phyloP scores from a whole-genome alignment of 2,888 invertebrate species.

The Deilephila elpenor region DNA sequence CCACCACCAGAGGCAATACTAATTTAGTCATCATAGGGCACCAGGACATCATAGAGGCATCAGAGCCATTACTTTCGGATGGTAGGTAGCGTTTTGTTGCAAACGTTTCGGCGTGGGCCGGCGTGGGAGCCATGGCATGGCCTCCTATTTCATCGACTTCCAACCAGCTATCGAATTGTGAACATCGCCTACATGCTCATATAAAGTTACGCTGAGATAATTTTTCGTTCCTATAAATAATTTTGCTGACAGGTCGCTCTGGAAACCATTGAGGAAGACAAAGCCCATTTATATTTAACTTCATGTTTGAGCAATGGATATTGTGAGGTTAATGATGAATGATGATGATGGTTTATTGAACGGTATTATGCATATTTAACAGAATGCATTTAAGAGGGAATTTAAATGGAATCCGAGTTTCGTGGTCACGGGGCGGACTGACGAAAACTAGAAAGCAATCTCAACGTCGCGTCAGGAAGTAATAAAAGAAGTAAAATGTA shows the following conservation, averaged over 20 bases:
- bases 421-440: too few relatives aligned
- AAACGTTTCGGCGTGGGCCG: conserved; percentile 63
- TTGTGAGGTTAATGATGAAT: too few relatives aligned
- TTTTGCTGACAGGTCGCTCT: background rate
- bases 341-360: too few relatives aligned
- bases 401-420: too few relatives aligned
- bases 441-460: too few relatives aligned
- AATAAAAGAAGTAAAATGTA: too few relatives aligned
- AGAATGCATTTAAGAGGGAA: too few relatives aligned
- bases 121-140: conserved; percentile 59
- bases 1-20: background rate
- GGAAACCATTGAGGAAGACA: too few relatives aligned
- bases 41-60: conserved; percentile 30
- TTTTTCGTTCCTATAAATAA: conserved; percentile 3
- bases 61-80: conserved; percentile 47
- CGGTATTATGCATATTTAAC: too few relatives aligned
- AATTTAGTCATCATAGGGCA: background rate
- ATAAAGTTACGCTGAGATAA: background rate
- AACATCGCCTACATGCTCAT: conserved; percentile 11
- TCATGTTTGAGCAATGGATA: too few relatives aligned
- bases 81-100: conserved; percentile 49
- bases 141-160: conserved; percentile 54
- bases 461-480: too few relatives aligned
- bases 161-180: conserved; percentile 30
- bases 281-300: too few relatives aligned